Percentiles rank a stretch among this genome's conserved stretches.
Evolutionary conservation across 1,140 invertebrate species (phyloP).

Genomic region (Bathynomus jamesi): DNA sequence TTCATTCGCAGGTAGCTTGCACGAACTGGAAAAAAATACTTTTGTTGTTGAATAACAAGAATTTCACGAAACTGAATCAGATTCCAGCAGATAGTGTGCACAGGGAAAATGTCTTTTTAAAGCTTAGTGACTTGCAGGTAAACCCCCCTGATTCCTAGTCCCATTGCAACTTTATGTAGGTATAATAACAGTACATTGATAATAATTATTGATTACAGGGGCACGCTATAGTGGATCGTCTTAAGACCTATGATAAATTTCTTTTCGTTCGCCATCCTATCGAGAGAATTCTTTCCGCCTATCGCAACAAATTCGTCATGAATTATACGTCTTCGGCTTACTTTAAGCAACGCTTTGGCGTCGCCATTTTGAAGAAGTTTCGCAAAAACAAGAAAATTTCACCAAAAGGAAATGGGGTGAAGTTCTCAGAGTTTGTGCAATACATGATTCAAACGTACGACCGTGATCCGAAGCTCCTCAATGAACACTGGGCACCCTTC

Average conservation of each 20-base stretch:
- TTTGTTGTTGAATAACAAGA: slow-evolving; percentile 67
- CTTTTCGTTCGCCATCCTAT: slow-evolving; percentile 85
- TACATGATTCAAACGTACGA: slow-evolving; percentile 62
- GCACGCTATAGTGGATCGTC: slow-evolving; percentile 51
- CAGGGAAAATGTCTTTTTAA: slow-evolving; percentile 50
- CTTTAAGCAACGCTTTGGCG: slow-evolving; percentile 70
- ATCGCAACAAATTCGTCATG: slow-evolving; percentile 81
- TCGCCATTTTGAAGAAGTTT: slow-evolving; percentile 67
- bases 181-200: neutral
- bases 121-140: slow-evolving; percentile 50
- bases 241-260: slow-evolving; percentile 70
- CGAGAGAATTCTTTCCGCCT: slow-evolving; percentile 79
- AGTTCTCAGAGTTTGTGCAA: slow-evolving; percentile 74
- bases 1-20: slow-evolving; percentile 72
- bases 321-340: slow-evolving; percentile 50
- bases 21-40: slow-evolving; percentile 91
- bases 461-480: slow-evolving; percentile 48
- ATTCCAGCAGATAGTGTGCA: slow-evolving; percentile 70
- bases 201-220: slow-evolving; percentile 45
- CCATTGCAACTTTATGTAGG: neutral
- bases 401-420: slow-evolving; percentile 59
- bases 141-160: slow-evolving; percentile 45
- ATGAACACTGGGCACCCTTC: slow-evolving; percentile 84
- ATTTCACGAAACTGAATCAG: slow-evolving; percentile 57
- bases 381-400: slow-evolving; percentile 49